phyloP scores from a whole-genome alignment of 2,888 invertebrate species.

The Sesia bembeciformis region DNA sequence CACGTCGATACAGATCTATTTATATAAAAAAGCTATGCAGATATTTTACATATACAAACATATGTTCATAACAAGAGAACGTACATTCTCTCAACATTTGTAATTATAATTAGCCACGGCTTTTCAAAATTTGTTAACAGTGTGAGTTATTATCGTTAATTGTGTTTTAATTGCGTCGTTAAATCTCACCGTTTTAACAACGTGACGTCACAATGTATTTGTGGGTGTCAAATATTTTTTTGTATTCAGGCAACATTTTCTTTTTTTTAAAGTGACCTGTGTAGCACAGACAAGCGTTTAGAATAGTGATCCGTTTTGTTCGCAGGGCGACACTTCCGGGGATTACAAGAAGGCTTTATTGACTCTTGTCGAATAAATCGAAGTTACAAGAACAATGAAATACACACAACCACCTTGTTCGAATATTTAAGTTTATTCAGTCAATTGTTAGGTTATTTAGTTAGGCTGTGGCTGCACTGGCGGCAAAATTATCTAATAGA shows the following conservation, averaged over 20 bases:
- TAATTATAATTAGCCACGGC: too few species aligned
- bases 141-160: not conserved
- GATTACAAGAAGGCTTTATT: constrained; percentile 94
- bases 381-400: constrained; percentile 27
- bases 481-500: constrained; percentile 4
- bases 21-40: too few species aligned
- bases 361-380: constrained; percentile 79
- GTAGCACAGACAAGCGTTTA: constrained; percentile 15
- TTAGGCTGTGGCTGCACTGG: constrained; percentile 18
- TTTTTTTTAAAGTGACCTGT: not conserved
- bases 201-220: not conserved
- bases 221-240: not conserved
- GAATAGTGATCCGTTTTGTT: constrained; percentile 60
- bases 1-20: too few species aligned
- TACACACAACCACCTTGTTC: constrained; percentile 40
- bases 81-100: too few species aligned
- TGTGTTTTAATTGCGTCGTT: not conserved
- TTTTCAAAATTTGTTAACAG: too few species aligned
- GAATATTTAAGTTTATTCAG: constrained; percentile 48
- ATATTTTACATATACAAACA: too few species aligned
- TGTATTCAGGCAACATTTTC: not conserved
- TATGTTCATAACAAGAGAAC: too few species aligned
- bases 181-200: not conserved
- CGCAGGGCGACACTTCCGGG: constrained; percentile 93
- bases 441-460: constrained; percentile 56